phyloP scores from a whole-genome alignment of 2,888 invertebrate species.

The Brenthis hecate region DNA sequence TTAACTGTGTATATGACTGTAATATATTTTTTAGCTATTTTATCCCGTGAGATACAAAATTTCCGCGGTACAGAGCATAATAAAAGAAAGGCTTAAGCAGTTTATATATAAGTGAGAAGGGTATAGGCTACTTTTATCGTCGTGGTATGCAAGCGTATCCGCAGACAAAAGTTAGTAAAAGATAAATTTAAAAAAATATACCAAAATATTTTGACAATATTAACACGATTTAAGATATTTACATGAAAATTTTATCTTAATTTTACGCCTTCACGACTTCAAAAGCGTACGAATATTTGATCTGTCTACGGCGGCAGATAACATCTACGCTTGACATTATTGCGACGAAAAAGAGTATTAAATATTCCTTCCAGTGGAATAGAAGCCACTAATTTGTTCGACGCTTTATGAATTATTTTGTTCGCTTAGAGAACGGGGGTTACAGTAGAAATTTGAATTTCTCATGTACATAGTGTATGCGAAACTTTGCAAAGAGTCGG shows the following conservation, averaged over 20 bases:
- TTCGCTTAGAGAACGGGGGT: conserved; percentile 24
- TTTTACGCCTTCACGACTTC: conserved; percentile 65
- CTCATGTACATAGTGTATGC: conserved; percentile 26
- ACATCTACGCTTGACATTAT: conserved; percentile 69
- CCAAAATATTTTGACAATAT: conserved; percentile 22
- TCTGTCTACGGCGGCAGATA: conserved; percentile 66
- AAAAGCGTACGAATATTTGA: conserved; percentile 68
- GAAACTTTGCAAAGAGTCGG: conserved; percentile 28
- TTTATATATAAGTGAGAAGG: too few relatives aligned
- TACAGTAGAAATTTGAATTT: conserved; percentile 25
- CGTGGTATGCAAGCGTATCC: not conserved
- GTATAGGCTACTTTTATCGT: too few relatives aligned
- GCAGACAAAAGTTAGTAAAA: conserved; percentile 3
- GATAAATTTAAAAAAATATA: not conserved
- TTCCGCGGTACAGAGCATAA: too few relatives aligned
- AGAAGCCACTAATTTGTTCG: conserved; percentile 41
- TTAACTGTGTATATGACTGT: too few relatives aligned
- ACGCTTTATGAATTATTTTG: conserved; percentile 42
- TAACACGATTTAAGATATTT: conserved; percentile 28
- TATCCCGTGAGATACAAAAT: too few relatives aligned
- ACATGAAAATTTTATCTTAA: conserved; percentile 61
- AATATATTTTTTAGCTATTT: too few relatives aligned
- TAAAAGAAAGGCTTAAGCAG: too few relatives aligned
- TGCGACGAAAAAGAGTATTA: conserved; percentile 55
- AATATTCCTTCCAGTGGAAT: conserved; percentile 38